Evolutionary conservation across 2,888 invertebrate genomes (phyloP).

Genomic region (Pachydiplax longipennis): DNA sequence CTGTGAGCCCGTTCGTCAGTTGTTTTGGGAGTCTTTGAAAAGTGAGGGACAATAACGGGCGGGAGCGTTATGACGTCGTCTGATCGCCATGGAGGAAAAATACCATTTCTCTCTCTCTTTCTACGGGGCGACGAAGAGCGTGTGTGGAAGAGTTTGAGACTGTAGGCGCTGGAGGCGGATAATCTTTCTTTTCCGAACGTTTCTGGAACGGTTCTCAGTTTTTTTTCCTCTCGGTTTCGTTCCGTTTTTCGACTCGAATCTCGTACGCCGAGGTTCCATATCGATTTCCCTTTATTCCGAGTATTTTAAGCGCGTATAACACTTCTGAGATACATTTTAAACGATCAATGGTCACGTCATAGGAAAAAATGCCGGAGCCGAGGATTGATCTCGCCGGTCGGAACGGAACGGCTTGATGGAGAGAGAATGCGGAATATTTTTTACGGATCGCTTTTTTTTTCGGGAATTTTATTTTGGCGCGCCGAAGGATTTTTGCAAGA

Average conservation of each 20-base stretch:
- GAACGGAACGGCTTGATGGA: not conserved
- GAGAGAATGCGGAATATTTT: not conserved
- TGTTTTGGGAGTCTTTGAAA: slow-evolving; percentile 27
- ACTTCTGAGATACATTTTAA: not conserved
- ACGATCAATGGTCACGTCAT: slow-evolving; percentile 1
- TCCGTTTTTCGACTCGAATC: not conserved
- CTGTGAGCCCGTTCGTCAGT: slow-evolving; percentile 23
- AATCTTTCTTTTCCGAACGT: not conserved
- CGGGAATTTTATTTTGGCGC: no score
- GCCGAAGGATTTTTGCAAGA: no score
- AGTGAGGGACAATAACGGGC: slow-evolving; percentile 27
- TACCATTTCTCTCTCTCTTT: not conserved
- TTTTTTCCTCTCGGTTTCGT: not conserved
- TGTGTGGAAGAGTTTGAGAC: not conserved
- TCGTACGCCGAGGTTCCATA: not conserved
- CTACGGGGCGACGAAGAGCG: not conserved
- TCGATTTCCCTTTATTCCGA: slow-evolving; percentile 11
- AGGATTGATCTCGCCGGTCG: not conserved
- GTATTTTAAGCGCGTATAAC: not conserved
- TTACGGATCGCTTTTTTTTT: not conserved
- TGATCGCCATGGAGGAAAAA: not conserved
- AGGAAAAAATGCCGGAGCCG: not conserved
- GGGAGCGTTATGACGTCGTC: not conserved
- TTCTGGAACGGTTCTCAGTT: not conserved
- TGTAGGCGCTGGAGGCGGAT: not conserved